Evolutionary conservation across 2,888 invertebrate genomes (phyloP), one percentile per base, ranked within the genome.

Genomic region (Euplexia lucipara): DNA sequence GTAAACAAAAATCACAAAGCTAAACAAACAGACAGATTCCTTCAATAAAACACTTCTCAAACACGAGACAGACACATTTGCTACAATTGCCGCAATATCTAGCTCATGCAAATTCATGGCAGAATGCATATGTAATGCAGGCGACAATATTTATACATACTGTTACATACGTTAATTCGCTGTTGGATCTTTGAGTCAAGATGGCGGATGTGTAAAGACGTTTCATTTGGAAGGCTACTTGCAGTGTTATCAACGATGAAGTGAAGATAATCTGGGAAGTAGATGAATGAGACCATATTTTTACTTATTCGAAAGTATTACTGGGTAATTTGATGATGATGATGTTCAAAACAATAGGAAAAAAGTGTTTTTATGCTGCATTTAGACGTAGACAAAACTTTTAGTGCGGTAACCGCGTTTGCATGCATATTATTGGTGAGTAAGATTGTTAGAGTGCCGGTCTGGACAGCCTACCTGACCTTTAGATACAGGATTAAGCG

Each of bases 81-180:
- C 26, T 51, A 61, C 75, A 75, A 70, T 59, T 52, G 66, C 67
- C 65, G 62, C 70, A 73, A 73, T 70, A 70, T 81, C 54, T 35
- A 45, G 54, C 73, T 81, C 76, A 80, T 80, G 66, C 61, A 80
- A 80, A 80, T 80, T 81, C 81, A 81, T 78, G 59, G 62, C 48
- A 68, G 75, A 78, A 69, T 81, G 79, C 79, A 81, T 80, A 80
- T 63, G 79, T 75, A 78, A 79, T 81, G 79, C 73, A 61, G 57
- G 47, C 39, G 66, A 70, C 79, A 78, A 80, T 81, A 80, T 78
- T 80, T 80, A 72, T 70, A 72, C 64, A 72, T 77, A 60, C 47
- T 53, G 63, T 70, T 68, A 69, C 57, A 72, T 62, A 71, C 63
- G 72, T 65, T 81, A 78, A 78, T 70, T 78, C 68, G 65, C 54